Conservation (phyloP, 2,113 vertebrate genomes). For the Silurus meridionalis region DNA sequence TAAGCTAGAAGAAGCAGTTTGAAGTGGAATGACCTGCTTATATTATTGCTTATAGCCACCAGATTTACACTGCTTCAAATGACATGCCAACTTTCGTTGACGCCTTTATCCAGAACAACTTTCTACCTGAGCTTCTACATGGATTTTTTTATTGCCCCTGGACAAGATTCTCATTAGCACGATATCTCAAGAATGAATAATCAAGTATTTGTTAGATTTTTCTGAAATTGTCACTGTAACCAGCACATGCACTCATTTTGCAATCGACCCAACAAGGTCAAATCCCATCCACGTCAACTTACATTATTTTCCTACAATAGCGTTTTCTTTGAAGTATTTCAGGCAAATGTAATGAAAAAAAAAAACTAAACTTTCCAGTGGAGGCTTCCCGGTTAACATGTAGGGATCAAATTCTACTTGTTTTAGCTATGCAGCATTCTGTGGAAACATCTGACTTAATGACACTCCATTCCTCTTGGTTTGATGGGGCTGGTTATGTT, state of each 20-base stretch:
- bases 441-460: too few species aligned
- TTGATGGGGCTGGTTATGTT: background rate
- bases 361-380: background rate
- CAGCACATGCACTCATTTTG: background rate
- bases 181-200: background rate
- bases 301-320: background rate
- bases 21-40: too few species aligned
- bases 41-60: background rate
- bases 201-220: background rate
- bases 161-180: background rate
- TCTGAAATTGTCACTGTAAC: background rate
- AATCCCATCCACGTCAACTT: background rate
- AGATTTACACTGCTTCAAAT: background rate
- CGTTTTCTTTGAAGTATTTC: background rate
- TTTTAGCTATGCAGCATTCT: background rate
- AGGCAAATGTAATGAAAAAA: background rate
- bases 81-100: background rate
- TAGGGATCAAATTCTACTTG: background rate
- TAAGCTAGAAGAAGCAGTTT: too few species aligned
- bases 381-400: background rate
- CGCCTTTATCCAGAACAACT: too few species aligned
- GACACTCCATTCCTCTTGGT: background rate
- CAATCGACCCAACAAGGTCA: background rate
- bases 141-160: background rate
- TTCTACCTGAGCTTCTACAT: background rate